Percentiles rank a stretch among this genome's conserved stretches.
Evolutionary conservation across 92 coral and sea anemone species (phyloP).

Genomic region (Pocillopora meandrina): DNA sequence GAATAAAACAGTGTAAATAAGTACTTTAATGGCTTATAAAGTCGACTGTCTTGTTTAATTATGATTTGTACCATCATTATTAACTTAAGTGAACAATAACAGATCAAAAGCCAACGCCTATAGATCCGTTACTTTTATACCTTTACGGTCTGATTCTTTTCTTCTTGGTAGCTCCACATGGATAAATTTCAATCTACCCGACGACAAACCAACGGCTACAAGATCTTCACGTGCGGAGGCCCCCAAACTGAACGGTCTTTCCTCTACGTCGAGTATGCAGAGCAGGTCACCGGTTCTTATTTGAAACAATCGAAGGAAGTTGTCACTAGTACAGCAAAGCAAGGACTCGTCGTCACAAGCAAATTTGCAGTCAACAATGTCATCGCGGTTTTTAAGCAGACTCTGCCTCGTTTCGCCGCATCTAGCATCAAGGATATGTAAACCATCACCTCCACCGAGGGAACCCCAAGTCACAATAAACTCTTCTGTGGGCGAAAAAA

Average conservation of each 20-base stretch:
- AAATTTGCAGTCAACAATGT: slow-evolving; percentile 29
- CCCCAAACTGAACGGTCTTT: background rate
- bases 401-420: background rate
- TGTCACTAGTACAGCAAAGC: background rate
- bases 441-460: background rate
- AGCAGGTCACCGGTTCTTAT: background rate
- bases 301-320: slow-evolving; percentile 9
- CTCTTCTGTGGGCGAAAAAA: background rate
- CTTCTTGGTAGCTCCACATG: slow-evolving; percentile 3
- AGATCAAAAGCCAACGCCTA: too few relatives aligned
- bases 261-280: background rate
- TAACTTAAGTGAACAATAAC: too few relatives aligned
- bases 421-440: slow-evolving; percentile 10
- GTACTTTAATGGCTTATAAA: too few relatives aligned
- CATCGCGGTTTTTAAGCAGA: background rate
- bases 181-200: background rate
- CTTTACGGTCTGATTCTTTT: background rate
- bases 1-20: too few relatives aligned
- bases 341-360: background rate
- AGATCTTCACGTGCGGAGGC: background rate
- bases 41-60: too few relatives aligned
- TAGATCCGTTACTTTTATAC: too few relatives aligned
- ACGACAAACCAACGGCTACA: slow-evolving; percentile 10
- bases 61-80: too few relatives aligned
- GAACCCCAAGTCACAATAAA: slow-evolving; percentile 21